These are phyloP conservation scores for Actinostola sp. DNA, from an alignment of 92 coral and sea anemone species.

Conservation along the genomic window DNA sequence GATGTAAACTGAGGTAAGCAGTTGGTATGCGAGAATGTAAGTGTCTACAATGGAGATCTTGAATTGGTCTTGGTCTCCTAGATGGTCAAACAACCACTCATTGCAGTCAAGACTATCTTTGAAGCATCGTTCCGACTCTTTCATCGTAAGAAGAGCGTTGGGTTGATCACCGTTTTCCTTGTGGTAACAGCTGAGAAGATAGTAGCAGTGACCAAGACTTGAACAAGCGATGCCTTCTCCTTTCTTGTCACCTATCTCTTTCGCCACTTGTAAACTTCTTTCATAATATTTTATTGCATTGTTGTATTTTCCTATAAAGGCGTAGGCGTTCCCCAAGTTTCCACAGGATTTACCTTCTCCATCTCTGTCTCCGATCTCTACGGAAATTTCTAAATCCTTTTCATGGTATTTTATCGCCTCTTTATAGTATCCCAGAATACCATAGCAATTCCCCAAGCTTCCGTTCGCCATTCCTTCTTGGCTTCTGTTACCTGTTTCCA, in stretches of 20 bases:
- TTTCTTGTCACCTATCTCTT: constrained; percentile 13
- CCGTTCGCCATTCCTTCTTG: too few relatives aligned
- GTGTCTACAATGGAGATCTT: constrained; percentile 42
- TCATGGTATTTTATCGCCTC: not conserved
- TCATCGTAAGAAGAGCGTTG: not conserved
- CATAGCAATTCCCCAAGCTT: not conserved
- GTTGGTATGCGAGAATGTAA: constrained; percentile 15
- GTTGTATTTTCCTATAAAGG: not conserved
- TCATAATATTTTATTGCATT: not conserved
- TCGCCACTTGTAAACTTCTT: not conserved
- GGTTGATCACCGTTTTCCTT: not conserved
- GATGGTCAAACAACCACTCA: constrained; percentile 27
- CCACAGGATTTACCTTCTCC: not conserved
- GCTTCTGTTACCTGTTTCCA: too few relatives aligned
- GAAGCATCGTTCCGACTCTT: constrained; percentile 13
- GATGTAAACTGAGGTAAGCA: constrained; percentile 8
- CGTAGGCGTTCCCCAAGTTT: not conserved
- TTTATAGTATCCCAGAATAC: not conserved
- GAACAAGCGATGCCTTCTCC: not conserved
- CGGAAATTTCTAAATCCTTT: not conserved
- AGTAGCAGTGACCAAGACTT: not conserved
- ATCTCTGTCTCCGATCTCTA: not conserved
- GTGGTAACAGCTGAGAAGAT: not conserved
- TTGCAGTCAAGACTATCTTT: constrained; percentile 15
- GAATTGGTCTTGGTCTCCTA: constrained; percentile 16